phyloP scores from a whole-genome alignment of 2,888 invertebrate genomes.

The Isoperla grammatica region DNA sequence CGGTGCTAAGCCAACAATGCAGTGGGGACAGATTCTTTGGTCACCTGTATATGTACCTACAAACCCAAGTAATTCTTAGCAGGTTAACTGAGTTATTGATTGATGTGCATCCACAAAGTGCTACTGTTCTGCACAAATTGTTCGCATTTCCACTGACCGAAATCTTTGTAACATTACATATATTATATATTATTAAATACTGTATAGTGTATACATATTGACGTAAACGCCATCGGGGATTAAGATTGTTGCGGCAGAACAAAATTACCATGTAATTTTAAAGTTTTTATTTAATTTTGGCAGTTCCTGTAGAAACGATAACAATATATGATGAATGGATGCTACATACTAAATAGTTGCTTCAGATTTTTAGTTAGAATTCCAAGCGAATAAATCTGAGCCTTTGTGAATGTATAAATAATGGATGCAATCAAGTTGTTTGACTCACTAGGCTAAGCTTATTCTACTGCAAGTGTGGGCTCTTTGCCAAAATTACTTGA shows the following conservation, averaged over 20 bases:
- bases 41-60: conserved; percentile 30
- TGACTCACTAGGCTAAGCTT: conserved; percentile 29
- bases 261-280: conserved; percentile 25
- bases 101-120: conserved; percentile 31
- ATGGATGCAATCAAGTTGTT: conserved; percentile 26
- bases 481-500: conserved; percentile 21
- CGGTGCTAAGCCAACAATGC: conserved; percentile 21
- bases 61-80: conserved; percentile 29
- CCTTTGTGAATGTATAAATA: conserved; percentile 20
- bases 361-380: conserved; percentile 30
- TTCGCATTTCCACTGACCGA: conserved; percentile 32
- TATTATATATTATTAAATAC: conserved; percentile 26
- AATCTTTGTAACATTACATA: conserved; percentile 21
- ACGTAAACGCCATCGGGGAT: conserved; percentile 23
- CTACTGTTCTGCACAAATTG: conserved; percentile 32
- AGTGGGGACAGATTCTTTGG: conserved; percentile 23
- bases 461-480: conserved; percentile 25
- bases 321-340: conserved; percentile 23
- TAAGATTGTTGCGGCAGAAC: conserved; percentile 21
- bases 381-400: conserved; percentile 18
- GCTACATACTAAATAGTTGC: conserved; percentile 28
- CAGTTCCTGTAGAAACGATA: conserved; percentile 27
- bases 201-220: conserved; percentile 29
- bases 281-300: conserved; percentile 25
- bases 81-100: conserved; percentile 29